These are phyloP conservation scores for Podarcis lilfordi DNA, from an alignment of 2,797 vertebrate genomes.

Conservation along the genomic window DNA sequence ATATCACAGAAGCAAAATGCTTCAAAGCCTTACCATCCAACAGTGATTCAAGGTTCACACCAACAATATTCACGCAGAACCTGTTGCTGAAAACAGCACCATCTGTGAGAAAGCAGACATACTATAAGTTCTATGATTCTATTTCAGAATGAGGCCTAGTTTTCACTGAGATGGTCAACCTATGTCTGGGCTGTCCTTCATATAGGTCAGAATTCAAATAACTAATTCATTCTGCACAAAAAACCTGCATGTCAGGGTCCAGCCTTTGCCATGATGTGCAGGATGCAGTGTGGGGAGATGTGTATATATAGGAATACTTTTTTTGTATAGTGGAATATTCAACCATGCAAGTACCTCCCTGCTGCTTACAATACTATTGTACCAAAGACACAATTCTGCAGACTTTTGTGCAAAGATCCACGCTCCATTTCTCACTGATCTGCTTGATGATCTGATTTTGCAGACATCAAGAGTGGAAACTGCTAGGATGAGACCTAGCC, in stretches of 20 bases:
- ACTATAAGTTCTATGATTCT: neutral
- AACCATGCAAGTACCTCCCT: neutral
- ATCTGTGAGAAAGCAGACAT: slow-evolving; percentile 61
- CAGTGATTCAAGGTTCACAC: slow-evolving; percentile 73
- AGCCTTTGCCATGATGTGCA: neutral
- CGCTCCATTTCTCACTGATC: too few species aligned
- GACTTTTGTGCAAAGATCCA: too few species aligned
- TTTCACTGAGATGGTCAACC: neutral
- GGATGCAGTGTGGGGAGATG: neutral
- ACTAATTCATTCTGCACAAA: neutral
- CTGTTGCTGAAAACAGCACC: slow-evolving; percentile 64
- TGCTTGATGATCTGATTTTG: too few species aligned
- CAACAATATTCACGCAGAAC: slow-evolving; percentile 65
- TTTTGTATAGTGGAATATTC: neutral
- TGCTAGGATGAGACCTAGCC: too few species aligned
- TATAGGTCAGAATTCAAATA: neutral
- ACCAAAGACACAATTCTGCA: too few species aligned
- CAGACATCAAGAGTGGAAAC: too few species aligned
- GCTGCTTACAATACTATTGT: too few species aligned
- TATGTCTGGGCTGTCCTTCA: neutral
- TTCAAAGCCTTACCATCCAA: slow-evolving; percentile 79
- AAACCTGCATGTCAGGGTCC: neutral
- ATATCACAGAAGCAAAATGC: neutral
- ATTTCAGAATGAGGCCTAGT: neutral
- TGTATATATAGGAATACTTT: too few species aligned